phyloP scores from a whole-genome alignment of 92 coral and sea anemone species.

The Epizoanthus scotinus region DNA sequence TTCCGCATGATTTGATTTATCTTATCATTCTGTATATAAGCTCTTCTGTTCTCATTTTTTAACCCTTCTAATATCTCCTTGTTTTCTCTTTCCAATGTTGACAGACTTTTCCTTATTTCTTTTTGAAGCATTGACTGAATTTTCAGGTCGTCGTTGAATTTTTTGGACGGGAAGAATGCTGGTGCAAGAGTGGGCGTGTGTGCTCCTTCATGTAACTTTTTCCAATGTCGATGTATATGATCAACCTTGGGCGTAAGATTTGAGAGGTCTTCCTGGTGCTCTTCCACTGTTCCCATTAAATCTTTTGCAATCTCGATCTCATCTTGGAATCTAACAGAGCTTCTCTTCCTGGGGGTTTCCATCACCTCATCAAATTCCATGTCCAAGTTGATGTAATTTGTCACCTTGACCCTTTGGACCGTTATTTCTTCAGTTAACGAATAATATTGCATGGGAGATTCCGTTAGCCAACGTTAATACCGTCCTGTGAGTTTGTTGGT shows the following conservation, averaged over 20 bases:
- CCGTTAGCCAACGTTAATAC: neutral
- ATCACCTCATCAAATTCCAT: constrained; percentile 39
- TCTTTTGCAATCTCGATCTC: constrained; percentile 37
- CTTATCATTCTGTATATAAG: constrained; percentile 33
- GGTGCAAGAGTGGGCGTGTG: constrained; percentile 24
- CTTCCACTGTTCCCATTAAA: constrained; percentile 17
- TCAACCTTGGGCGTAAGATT: constrained; percentile 26
- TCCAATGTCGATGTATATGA: constrained; percentile 30
- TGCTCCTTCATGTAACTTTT: constrained; percentile 35
- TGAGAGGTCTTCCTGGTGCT: constrained; percentile 16
- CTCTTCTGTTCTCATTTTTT: constrained; percentile 31
- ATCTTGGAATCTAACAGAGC: constrained; percentile 34
- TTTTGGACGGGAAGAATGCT: constrained; percentile 33
- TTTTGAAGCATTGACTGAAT: constrained; percentile 38
- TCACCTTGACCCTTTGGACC: constrained; percentile 21
- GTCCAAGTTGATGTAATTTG: constrained; percentile 19
- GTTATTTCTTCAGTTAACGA: constrained; percentile 32
- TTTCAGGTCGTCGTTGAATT: constrained; percentile 35
- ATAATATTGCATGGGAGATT: constrained; percentile 36
- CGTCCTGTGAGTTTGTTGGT: constrained; percentile 7
- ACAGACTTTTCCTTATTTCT: constrained; percentile 27
- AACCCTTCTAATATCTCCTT: constrained; percentile 30
- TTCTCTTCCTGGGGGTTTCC: neutral
- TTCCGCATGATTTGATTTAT: constrained; percentile 10
- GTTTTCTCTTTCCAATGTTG: constrained; percentile 37